Base-by-base conservation (phyloP, 2,888 invertebrate species). In the Brachypterus glaber region DNA sequence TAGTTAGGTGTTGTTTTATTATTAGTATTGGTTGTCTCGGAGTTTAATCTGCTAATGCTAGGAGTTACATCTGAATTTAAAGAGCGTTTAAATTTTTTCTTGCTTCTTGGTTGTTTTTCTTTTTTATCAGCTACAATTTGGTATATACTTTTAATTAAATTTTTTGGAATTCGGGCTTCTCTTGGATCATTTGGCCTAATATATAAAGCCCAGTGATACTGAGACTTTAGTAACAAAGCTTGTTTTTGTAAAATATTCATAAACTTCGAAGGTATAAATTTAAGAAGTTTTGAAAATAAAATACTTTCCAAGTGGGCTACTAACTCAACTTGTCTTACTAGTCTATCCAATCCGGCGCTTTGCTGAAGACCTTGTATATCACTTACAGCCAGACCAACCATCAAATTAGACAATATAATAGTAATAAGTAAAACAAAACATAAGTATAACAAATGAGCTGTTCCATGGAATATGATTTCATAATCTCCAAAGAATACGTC, bases 371-470 rank as follows among this genome's bases (percentile, higher is more conserved):
- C 84, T 69, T 81, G 71, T 43, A 87, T 87, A 61, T 88, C 88
- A 48, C 84, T 87, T 1, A 89, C 88, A 4, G 88, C 88, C 41
- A 89, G 69, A 50, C 89, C 88, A 21, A 89, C 85, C 64, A 88
- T 72, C 25, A 89, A 62, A 65, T 89, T 89, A 2, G 86, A 85
- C 47, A 89, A 61, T 51, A 88, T 86, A 7, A 89, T 77, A 1
- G 87, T 87, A 0, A 88, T 82, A 1, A 88, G 66, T 11, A 88
- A 63, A 0, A 87, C 83, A 61, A 88, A 89, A 30, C 76, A 71
- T 2, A 86, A 61, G 46, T 86, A 82, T 68, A 88, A 75, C 3
- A 79, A 68, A 49, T 87, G 86, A 0, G 86, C 75, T 0, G 87
- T 86, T 7, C 77, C 72, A 0, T 79, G 78, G 58, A 82, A 57